phyloP scores from a whole-genome alignment of 2,797 vertebrate genomes.

The Denticeps clupeoides region DNA sequence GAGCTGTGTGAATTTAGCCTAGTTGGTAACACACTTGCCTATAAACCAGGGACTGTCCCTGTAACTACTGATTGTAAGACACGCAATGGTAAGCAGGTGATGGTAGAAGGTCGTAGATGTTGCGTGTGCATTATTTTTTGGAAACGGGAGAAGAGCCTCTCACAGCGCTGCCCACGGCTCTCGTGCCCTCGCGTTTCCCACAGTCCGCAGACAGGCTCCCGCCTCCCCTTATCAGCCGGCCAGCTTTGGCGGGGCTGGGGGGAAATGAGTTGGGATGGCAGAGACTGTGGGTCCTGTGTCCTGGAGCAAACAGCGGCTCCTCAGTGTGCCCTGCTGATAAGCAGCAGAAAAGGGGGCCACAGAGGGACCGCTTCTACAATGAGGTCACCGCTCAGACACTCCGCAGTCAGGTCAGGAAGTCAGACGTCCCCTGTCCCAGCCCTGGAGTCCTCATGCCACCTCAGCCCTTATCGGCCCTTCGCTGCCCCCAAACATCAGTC shows the following conservation, averaged over 20 bases:
- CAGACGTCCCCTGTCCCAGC: slow-evolving; percentile 30
- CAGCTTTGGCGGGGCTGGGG: slow-evolving; percentile 76
- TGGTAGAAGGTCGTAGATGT: too few relatives aligned
- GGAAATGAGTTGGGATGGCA: slow-evolving; percentile 76
- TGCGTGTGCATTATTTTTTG: slow-evolving; percentile 33
- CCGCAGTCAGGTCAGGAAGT: slow-evolving; percentile 54
- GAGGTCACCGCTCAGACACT: slow-evolving; percentile 31
- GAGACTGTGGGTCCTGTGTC: slow-evolving; percentile 49
- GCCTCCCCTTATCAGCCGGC: slow-evolving; percentile 65
- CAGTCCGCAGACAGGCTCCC: slow-evolving; percentile 53
- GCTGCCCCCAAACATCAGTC: too few relatives aligned
- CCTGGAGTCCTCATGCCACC: slow-evolving; percentile 19
- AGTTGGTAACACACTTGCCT: too few relatives aligned
- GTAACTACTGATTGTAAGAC: too few relatives aligned
- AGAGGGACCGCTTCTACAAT: slow-evolving; percentile 18
- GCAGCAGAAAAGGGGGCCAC: neutral
- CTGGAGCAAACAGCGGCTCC: slow-evolving; percentile 39
- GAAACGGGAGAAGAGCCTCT: slow-evolving; percentile 33
- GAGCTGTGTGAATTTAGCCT: too few relatives aligned
- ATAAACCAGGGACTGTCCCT: too few relatives aligned
- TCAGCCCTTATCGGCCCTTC: slow-evolving; percentile 12
- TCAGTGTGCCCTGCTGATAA: slow-evolving; percentile 40
- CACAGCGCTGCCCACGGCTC: slow-evolving; percentile 47
- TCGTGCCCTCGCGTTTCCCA: slow-evolving; percentile 69
- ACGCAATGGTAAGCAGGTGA: too few relatives aligned